Evolutionary conservation across 2,888 invertebrate genomes (phyloP).

Genomic region (Saturnia japonica): DNA sequence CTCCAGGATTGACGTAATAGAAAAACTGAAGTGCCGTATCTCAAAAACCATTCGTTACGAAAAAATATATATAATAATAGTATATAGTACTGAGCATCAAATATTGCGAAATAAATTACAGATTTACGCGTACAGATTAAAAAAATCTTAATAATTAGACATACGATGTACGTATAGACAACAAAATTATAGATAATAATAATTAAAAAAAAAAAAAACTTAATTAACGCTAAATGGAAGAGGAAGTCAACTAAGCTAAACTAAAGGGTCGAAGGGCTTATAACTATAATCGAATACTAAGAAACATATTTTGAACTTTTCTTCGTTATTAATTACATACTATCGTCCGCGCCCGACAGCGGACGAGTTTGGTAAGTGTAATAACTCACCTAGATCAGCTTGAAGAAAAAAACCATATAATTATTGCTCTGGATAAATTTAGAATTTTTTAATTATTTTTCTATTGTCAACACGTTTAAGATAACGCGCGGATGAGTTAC

Average conservation of each 20-base stretch:
- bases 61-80: too few relatives aligned
- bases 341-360: background rate
- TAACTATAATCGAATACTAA: constrained; percentile 45
- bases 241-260: constrained; percentile 75
- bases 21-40: constrained; percentile 47
- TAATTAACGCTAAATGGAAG: constrained; percentile 74
- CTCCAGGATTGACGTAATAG: constrained; percentile 58
- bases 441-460: too few relatives aligned
- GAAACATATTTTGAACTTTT: constrained; percentile 30
- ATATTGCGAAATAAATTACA: constrained; percentile 64
- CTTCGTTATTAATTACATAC: background rate
- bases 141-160: constrained; percentile 38
- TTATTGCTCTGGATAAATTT: too few relatives aligned
- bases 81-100: constrained; percentile 47
- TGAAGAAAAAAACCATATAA: background rate
- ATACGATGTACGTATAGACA: constrained; percentile 59
- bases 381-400: background rate
- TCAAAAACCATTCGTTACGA: constrained; percentile 48
- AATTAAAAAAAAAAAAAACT: constrained; percentile 66
- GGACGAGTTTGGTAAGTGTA: background rate
- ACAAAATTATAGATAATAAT: constrained; percentile 63
- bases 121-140: constrained; percentile 44
- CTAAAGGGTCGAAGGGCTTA: constrained; percentile 43
- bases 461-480: too few relatives aligned
- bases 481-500: background rate